Evolutionary conservation across 2,888 invertebrate species (phyloP), one percentile per base, ranked within the genome.

Genomic region (Lasioglossum figueresi): DNA sequence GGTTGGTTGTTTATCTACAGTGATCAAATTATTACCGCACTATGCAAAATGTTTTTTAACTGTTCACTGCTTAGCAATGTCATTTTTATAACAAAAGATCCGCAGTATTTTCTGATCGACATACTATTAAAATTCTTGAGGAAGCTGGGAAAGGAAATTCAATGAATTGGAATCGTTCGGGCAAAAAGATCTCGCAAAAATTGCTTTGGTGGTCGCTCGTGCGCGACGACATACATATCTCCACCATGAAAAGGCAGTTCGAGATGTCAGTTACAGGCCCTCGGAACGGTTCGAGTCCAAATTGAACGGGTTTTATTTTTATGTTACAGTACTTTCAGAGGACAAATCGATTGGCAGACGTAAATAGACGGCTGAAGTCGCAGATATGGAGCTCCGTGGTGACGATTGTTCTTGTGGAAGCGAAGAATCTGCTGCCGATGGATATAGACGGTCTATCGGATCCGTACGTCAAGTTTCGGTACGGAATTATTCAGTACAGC

Each of bases 381-480:
- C 99, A 99, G 95, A 98, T 99, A 94, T 99, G 99, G 99, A 98
- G 98, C 94, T 98, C 98, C 4, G 98, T 99, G 82, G 99, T 99
- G 59, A 99, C 99, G 84, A 98, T 99, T 91, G 97, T 99, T n/a
- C 96, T 99, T 88, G 98, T 99, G 40, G 99, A 99, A 95, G 99
- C 99, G 19, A 98, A 97, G 95, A 98, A 98, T 94, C 96, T 99
- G 82, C 96, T 97, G 3, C 97, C 98, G 0, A 97, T 98, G 96
- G 98, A 98, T 94, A 96, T 98, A 90, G 98, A 98, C 92, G 97
- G 98, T 88, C 96, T 98, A 86, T 98, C 97, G 91, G 99, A 99
- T 95, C 98, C 99, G 80, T 99, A 98, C 95, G 98, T 98, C 94
- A 99, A 99, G 96, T 99, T 99, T 96, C 97, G 98, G 98, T 98